phyloP scores from a whole-genome alignment of 92 coral and sea anemone genomes.

The Epizoanthus scotinus region DNA sequence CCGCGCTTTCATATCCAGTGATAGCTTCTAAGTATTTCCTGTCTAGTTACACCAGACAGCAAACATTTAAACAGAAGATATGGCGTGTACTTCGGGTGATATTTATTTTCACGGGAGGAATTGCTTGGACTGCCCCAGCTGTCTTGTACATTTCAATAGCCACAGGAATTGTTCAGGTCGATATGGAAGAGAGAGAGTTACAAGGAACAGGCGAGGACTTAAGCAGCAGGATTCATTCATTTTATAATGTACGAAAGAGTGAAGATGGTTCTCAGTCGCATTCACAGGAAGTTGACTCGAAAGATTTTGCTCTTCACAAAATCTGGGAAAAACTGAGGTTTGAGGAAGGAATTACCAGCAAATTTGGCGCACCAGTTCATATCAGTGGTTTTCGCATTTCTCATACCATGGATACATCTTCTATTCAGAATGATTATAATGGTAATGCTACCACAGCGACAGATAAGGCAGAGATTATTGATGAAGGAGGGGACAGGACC shows the following conservation, averaged over 20 bases:
- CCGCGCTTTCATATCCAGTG: background rate
- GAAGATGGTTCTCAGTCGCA: conserved; percentile 32
- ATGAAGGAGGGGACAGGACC: conserved; percentile 16
- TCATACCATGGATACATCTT: conserved; percentile 15
- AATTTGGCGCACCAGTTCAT: conserved; percentile 81
- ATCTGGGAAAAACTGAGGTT: conserved; percentile 70
- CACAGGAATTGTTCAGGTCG: conserved; percentile 64
- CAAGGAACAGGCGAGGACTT: conserved; percentile 39
- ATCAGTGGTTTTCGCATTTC: conserved; percentile 72
- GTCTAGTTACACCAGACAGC: conserved; percentile 24
- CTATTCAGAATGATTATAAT: background rate
- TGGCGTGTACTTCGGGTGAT: conserved; percentile 67
- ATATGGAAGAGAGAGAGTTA: conserved; percentile 56
- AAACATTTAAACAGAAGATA: conserved; percentile 42
- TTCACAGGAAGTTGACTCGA: conserved; percentile 56
- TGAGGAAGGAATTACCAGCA: conserved; percentile 73
- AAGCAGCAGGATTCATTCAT: conserved; percentile 47
- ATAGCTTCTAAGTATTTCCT: conserved; percentile 7
- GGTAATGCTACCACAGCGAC: background rate
- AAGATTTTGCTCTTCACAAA: conserved; percentile 58
- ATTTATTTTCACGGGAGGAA: conserved; percentile 68
- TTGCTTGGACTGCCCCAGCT: conserved; percentile 66
- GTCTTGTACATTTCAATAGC: conserved; percentile 53
- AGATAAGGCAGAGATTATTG: conserved; percentile 22
- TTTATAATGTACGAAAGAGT: conserved; percentile 52